These are phyloP conservation scores for Pantherophis alleghaniensis DNA, from an alignment of 2,797 vertebrate genomes.

Conservation along the genomic window DNA sequence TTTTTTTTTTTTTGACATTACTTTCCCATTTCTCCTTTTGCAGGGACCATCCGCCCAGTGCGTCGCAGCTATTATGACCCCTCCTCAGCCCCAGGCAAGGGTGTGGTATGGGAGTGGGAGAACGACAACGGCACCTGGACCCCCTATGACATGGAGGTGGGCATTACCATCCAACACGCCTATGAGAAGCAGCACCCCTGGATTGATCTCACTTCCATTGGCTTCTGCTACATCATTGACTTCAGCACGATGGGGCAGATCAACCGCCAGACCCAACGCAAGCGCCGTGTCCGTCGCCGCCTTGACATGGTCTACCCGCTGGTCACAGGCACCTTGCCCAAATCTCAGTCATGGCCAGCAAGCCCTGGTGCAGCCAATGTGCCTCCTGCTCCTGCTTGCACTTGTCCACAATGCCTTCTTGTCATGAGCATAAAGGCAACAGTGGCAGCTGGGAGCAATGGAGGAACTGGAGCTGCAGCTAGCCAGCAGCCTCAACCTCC, in stretches of 20 bases:
- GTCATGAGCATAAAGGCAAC: slow-evolving; percentile 87
- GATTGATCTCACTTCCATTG: slow-evolving; percentile 88
- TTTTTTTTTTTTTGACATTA: neutral
- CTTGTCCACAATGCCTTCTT: slow-evolving; percentile 91
- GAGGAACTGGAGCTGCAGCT: slow-evolving; percentile 4
- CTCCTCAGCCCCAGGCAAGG: slow-evolving; percentile 84
- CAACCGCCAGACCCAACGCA: slow-evolving; percentile 89
- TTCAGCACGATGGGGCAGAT: slow-evolving; percentile 94
- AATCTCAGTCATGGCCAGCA: slow-evolving; percentile 76
- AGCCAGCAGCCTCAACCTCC: slow-evolving; percentile 43
- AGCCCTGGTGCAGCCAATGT: slow-evolving; percentile 58
- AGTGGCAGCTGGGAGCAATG: neutral
- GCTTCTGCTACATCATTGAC: slow-evolving; percentile 91
- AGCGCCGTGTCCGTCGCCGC: slow-evolving; percentile 85
- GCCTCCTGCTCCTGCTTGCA: slow-evolving; percentile 69
- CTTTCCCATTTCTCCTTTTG: neutral
- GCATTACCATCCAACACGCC: slow-evolving; percentile 87
- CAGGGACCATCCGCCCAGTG: slow-evolving; percentile 92
- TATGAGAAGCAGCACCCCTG: slow-evolving; percentile 86
- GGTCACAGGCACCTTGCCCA: slow-evolving; percentile 79
- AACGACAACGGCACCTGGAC: slow-evolving; percentile 89
- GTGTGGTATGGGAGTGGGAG: slow-evolving; percentile 96
- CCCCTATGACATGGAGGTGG: slow-evolving; percentile 89
- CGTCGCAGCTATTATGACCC: slow-evolving; percentile 90
- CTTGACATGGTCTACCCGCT: slow-evolving; percentile 87